These are phyloP conservation scores for Drosophila mayaguana DNA, from an alignment of 2,888 invertebrate species.

Conservation along the genomic window DNA sequence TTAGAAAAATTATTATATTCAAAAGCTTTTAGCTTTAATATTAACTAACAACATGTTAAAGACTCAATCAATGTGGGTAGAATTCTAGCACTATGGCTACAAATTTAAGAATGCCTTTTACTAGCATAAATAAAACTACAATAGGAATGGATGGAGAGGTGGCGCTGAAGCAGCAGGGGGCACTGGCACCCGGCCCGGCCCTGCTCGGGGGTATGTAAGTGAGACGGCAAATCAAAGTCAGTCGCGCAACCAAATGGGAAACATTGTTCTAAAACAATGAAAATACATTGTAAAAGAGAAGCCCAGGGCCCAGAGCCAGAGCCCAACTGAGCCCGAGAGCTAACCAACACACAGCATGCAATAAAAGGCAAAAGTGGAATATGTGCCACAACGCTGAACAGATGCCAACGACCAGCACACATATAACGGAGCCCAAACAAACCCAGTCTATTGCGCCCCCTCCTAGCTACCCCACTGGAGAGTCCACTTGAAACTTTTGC, in stretches of 20 bases:
- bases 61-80: background rate
- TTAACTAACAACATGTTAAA: conserved; percentile 9
- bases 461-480: conserved; percentile 34
- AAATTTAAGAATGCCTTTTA: conserved; percentile 27
- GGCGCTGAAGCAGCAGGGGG: background rate
- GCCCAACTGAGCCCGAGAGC: conserved; percentile 30
- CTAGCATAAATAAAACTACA: conserved; percentile 27
- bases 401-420: conserved; percentile 67
- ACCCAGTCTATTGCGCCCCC: background rate
- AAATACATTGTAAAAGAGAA: conserved; percentile 39
- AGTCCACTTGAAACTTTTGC: conserved; percentile 78
- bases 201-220: conserved; percentile 37
- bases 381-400: conserved; percentile 77
- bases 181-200: background rate
- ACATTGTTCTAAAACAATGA: conserved; percentile 79
- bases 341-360: conserved; percentile 60
- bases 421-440: conserved; percentile 19
- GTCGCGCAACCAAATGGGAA: conserved; percentile 65
- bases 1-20: background rate
- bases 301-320: conserved; percentile 17
- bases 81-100: background rate
- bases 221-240: conserved; percentile 73
- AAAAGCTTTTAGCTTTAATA: background rate
- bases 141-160: background rate
- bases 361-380: conserved; percentile 80